Percentiles rank a stretch among this genome's conserved stretches.
Evolutionary conservation across 2,888 invertebrate species (phyloP).

Genomic region (Phoronis australis): DNA sequence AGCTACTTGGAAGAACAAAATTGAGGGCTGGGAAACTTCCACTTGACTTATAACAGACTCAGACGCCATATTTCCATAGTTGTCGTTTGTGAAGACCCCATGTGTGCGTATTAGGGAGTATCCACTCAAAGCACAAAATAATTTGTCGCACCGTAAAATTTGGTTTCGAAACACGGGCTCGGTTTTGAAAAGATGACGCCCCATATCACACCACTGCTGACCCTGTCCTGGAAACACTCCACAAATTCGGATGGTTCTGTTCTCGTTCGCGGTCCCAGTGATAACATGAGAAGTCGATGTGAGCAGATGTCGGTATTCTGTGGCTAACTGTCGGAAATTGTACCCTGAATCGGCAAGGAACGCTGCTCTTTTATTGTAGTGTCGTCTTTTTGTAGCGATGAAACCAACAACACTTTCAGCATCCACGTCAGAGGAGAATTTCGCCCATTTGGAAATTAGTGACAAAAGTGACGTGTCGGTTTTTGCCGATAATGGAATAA

Average conservation of each 20-base stretch:
- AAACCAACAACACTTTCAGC: conserved; percentile 9
- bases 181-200: conserved; percentile 9
- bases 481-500: conserved; percentile 11
- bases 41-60: conserved; percentile 1
- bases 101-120: conserved; percentile 8
- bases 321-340: conserved; percentile 3
- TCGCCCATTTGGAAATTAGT: conserved; percentile 6
- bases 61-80: not conserved
- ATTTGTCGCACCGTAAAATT: conserved; percentile 7
- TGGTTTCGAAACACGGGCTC: conserved; percentile 9
- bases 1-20: too few relatives aligned
- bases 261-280: too few relatives aligned
- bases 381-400: conserved; percentile 7
- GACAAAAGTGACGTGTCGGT: conserved; percentile 7
- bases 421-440: conserved; percentile 7
- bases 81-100: conserved; percentile 3
- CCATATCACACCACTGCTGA: conserved; percentile 16
- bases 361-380: conserved; percentile 6
- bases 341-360: conserved; percentile 9
- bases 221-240: conserved; percentile 14
- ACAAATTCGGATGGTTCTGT: too few relatives aligned
- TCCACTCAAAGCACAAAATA: conserved; percentile 8
- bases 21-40: conserved; percentile 6
- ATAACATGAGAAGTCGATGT: conserved; percentile 1
- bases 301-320: conserved; percentile 1